Conservation (phyloP, 1,140 invertebrate species). For the Sarcophaga bullata region DNA sequence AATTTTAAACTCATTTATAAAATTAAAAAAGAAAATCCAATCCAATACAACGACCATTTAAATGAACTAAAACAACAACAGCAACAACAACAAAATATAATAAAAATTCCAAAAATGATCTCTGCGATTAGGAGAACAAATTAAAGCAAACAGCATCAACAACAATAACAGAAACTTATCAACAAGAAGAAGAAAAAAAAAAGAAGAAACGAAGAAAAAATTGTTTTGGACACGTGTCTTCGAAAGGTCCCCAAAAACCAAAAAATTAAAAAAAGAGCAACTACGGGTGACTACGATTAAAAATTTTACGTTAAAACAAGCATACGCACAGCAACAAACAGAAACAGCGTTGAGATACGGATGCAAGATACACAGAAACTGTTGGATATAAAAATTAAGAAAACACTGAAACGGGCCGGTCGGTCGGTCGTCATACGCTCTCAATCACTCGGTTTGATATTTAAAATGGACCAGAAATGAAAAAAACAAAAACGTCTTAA, state of each 20-base stretch:
- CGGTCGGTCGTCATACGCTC: too few relatives aligned
- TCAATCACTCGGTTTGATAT: background rate
- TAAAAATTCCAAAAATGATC: slow-evolving; percentile 41
- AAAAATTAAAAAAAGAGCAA: background rate
- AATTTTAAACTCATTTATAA: slow-evolving; percentile 40
- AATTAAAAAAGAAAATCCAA: slow-evolving; percentile 21
- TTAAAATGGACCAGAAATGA: background rate
- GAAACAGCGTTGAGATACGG: too few relatives aligned
- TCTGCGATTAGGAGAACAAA: slow-evolving; percentile 38
- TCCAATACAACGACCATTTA: background rate
- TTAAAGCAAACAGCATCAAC: slow-evolving; percentile 25
- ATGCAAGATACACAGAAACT: too few relatives aligned
- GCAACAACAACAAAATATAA: background rate
- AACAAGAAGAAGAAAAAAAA: background rate
- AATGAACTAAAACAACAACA: background rate
- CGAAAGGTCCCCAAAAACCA: slow-evolving; percentile 1
- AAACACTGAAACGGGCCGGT: too few relatives aligned
- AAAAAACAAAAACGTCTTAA: background rate
- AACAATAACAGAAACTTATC: background rate
- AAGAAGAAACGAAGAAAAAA: too few relatives aligned
- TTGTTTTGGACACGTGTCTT: slow-evolving; percentile 29
- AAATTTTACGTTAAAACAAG: background rate
- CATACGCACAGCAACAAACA: too few relatives aligned
- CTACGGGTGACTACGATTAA: background rate
- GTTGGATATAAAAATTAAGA: too few relatives aligned